Percentiles rank a stretch among this genome's conserved stretches.
Evolutionary conservation across 2,888 invertebrate species (phyloP).

Genomic region (Melanotus villosus): DNA sequence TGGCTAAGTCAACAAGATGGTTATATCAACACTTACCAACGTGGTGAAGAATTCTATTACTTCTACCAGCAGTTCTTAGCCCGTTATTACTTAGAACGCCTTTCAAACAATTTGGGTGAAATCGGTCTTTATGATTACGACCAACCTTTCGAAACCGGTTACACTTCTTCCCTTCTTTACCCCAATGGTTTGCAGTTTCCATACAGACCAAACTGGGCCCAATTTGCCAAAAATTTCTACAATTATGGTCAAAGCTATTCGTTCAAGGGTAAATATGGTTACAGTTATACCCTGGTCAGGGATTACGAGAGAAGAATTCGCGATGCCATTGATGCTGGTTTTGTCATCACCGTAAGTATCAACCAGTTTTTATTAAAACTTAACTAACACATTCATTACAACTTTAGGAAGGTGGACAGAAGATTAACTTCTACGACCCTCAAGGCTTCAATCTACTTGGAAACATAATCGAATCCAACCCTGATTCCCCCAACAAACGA

Average conservation of each 20-base stretch:
- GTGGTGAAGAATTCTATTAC: constrained; percentile 78
- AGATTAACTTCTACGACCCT: constrained; percentile 62
- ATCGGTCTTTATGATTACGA: constrained; percentile 73
- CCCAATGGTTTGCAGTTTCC: constrained; percentile 79
- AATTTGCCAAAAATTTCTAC: constrained; percentile 67
- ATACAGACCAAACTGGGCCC: constrained; percentile 73
- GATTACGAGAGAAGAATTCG: constrained; percentile 71
- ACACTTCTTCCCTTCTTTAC: constrained; percentile 75
- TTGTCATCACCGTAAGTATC: constrained; percentile 61
- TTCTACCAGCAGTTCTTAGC: constrained; percentile 78
- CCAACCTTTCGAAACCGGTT: constrained; percentile 72
- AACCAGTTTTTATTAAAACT: constrained; percentile 18
- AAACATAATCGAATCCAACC: constrained; percentile 76
- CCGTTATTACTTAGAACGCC: constrained; percentile 83
- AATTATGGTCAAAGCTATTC: constrained; percentile 59
- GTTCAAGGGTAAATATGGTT: constrained; percentile 68
- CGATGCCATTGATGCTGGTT: constrained; percentile 73
- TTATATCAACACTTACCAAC: constrained; percentile 71
- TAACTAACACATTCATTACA: no score
- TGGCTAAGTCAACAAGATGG: constrained; percentile 75
- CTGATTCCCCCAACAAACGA: constrained; percentile 73
- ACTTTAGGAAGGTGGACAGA: constrained; percentile 50
- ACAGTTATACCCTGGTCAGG: constrained; percentile 67
- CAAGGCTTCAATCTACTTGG: constrained; percentile 77
- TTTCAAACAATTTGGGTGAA: constrained; percentile 79